phyloP scores from a whole-genome alignment of 2,888 invertebrate genomes.

The Pecten maximus region DNA sequence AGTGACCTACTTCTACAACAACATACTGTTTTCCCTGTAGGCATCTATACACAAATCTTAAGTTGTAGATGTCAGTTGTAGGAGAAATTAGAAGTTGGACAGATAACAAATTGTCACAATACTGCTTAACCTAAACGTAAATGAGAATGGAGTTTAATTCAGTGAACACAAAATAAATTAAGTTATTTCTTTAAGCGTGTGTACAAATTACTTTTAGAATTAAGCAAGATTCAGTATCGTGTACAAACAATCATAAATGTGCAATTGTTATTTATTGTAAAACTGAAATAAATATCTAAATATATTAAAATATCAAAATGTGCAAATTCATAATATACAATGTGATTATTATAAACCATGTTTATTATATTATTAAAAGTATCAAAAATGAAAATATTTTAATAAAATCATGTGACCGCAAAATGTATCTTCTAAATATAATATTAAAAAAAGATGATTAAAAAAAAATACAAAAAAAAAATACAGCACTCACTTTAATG shows the following conservation, averaged over 20 bases:
- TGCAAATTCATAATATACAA: not conserved
- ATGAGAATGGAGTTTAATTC: too few species aligned
- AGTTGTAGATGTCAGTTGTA: too few species aligned
- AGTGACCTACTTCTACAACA: too few species aligned
- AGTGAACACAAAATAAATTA: not conserved
- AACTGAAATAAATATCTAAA: not conserved
- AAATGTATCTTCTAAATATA: too few species aligned
- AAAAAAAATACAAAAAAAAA: not conserved
- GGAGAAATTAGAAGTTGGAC: too few species aligned
- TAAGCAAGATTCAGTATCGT: not conserved
- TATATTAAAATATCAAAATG: not conserved
- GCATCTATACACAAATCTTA: too few species aligned
- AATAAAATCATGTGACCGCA: not conserved
- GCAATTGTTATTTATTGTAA: constrained; percentile 1
- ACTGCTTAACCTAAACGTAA: too few species aligned
- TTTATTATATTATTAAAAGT: not conserved
- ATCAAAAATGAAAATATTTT: not conserved
- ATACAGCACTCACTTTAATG: not conserved
- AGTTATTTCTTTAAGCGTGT: not conserved
- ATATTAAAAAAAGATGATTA: not conserved
- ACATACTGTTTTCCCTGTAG: too few species aligned
- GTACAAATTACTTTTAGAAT: not conserved
- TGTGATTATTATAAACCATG: not conserved
- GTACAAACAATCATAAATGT: not conserved
- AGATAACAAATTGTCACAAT: too few species aligned